Percentiles rank a stretch among this genome's conserved stretches.
Evolutionary conservation across 1,140 invertebrate genomes (phyloP).

Genomic region (Antheraea mylitta): DNA sequence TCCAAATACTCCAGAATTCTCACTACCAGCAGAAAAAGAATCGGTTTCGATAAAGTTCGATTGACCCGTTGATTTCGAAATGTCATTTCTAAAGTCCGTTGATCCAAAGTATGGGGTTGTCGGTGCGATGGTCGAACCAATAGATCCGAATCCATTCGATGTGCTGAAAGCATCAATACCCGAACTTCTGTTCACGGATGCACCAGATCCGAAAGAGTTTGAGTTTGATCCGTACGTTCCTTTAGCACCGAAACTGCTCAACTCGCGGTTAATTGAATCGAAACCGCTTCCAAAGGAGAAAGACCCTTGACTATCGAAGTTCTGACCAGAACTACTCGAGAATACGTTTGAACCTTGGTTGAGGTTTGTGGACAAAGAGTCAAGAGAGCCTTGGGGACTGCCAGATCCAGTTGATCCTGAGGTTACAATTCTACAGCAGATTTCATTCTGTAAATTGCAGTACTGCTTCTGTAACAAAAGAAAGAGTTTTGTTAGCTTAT

Average conservation of each 20-base stretch:
- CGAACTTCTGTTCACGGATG: conserved; percentile 14
- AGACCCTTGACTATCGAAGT: conserved; percentile 16
- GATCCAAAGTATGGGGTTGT: conserved; percentile 27
- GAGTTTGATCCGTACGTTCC: conserved; percentile 14
- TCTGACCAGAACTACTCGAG: conserved; percentile 30
- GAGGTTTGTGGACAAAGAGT: conserved; percentile 28
- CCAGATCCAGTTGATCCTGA: conserved; percentile 29
- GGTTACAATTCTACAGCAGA: conserved; percentile 72
- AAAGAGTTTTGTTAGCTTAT: conserved; percentile 13
- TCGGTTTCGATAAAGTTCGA: conserved; percentile 58
- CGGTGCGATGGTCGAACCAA: conserved; percentile 37
- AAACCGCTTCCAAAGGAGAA: background rate
- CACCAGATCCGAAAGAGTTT: conserved; percentile 17
- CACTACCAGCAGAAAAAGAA: conserved; percentile 55
- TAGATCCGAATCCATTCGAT: conserved; percentile 13
- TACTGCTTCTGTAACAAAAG: conserved; percentile 73
- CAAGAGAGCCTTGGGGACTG: conserved; percentile 39
- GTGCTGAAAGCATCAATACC: conserved; percentile 1
- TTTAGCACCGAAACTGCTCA: conserved; percentile 7
- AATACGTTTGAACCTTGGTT: background rate
- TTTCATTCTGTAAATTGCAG: conserved; percentile 69
- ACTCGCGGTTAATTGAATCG: background rate
- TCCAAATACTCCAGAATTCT: conserved; percentile 41
- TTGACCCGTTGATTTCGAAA: conserved; percentile 45
- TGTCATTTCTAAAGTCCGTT: conserved; percentile 27